These are phyloP conservation scores for Burhinus oedicnemus DNA, from an alignment of 2,113 vertebrate genomes.

Conservation along the genomic window DNA sequence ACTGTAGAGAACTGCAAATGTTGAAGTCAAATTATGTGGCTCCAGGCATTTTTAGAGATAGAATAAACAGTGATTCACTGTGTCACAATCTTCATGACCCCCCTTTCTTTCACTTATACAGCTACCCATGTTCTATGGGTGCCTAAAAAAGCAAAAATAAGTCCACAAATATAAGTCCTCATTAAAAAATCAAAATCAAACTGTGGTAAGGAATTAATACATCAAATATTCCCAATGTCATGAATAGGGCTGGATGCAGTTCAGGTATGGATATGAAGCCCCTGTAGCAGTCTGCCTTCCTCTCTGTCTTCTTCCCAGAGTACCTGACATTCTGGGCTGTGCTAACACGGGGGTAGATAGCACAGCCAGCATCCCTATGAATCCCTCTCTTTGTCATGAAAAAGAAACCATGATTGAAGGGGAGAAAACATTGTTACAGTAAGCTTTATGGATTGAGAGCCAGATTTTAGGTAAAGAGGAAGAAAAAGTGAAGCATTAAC, in stretches of 20 bases:
- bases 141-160: background rate
- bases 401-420: background rate
- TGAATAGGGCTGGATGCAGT: background rate
- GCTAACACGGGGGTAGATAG: background rate
- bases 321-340: background rate
- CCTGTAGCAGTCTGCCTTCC: background rate
- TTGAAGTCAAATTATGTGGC: constrained; percentile 8
- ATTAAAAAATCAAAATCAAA: background rate
- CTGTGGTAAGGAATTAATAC: background rate
- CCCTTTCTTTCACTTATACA: background rate
- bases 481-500: background rate
- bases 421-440: background rate
- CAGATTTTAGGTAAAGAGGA: background rate
- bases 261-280: background rate
- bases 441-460: background rate
- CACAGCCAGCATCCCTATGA: background rate
- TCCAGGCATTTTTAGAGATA: background rate
- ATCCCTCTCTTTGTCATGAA: background rate
- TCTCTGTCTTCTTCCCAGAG: background rate
- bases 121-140: background rate
- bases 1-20: background rate
- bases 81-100: background rate
- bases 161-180: background rate
- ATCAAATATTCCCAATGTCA: background rate
- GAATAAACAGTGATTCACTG: constrained; percentile 43